phyloP scores from a whole-genome alignment of 2,113 vertebrate genomes.

The Todiramphus saurophagus region DNA sequence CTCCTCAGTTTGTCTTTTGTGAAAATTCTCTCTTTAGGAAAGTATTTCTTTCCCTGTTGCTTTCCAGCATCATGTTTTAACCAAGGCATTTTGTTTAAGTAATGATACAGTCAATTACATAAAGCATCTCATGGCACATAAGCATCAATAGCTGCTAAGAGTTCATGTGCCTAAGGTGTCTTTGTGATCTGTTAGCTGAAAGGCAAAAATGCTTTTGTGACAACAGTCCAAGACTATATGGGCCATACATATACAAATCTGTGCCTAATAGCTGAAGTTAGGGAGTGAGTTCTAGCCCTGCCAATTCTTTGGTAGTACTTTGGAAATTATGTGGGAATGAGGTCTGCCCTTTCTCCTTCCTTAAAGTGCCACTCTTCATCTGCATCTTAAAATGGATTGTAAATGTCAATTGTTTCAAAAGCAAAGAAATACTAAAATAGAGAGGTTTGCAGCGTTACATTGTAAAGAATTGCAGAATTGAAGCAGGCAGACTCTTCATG shows the following conservation, averaged over 20 bases:
- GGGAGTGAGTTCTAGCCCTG: neutral
- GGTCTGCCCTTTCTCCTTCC: neutral
- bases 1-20: neutral
- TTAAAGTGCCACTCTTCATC: neutral
- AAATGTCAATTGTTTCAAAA: conserved; percentile 45
- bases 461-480: conserved; percentile 39
- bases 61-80: neutral
- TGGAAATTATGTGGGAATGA: neutral
- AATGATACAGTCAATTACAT: neutral
- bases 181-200: neutral
- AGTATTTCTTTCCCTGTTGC: neutral
- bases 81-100: neutral
- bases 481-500: conserved; percentile 59
- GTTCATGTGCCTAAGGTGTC: neutral
- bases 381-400: neutral
- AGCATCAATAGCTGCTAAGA: neutral
- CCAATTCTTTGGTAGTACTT: neutral
- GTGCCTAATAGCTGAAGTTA: neutral
- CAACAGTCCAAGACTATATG: neutral
- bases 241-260: neutral
- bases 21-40: neutral
- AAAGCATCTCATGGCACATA: neutral
- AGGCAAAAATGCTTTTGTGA: neutral
- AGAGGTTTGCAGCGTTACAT: conserved; percentile 52
- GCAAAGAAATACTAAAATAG: neutral